Percentiles rank a stretch among this genome's conserved stretches.
Conservation (phyloP, 2,113 vertebrate genomes). For the Gadus chalcogrammus region DNA sequence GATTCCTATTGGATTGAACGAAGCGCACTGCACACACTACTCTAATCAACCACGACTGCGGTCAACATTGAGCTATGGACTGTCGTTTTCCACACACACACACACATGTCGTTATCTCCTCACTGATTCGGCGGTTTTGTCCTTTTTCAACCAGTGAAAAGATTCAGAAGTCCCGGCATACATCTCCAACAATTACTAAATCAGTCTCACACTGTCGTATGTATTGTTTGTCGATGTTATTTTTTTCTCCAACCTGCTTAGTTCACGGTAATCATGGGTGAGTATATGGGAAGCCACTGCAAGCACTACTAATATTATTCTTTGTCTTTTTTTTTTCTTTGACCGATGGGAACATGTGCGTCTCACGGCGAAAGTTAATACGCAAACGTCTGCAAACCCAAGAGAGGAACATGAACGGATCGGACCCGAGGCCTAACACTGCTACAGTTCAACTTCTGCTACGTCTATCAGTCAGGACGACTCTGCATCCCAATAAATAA, state of each 20-base stretch:
- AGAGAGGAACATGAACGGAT: not conserved
- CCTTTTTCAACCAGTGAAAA: constrained; percentile 40
- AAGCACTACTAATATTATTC: not conserved
- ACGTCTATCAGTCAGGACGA: not conserved
- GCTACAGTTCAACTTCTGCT: not conserved
- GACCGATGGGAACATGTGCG: not conserved
- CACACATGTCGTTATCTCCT: no score
- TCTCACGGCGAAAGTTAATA: not conserved
- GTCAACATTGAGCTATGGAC: constrained; percentile 39
- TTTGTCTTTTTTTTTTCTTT: not conserved
- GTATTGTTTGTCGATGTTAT: constrained; percentile 23
- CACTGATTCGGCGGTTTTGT: not conserved
- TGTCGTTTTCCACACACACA: constrained; percentile 48
- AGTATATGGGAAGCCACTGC: not conserved
- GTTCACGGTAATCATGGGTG: not conserved
- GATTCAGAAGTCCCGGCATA: constrained; percentile 48
- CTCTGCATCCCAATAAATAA: not conserved
- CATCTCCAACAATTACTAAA: constrained; percentile 39
- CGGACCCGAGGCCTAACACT: not conserved
- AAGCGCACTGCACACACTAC: constrained; percentile 62
- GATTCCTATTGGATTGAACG: constrained; percentile 49
- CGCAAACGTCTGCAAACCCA: not conserved
- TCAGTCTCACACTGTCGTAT: constrained; percentile 16
- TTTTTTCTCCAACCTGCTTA: not conserved
- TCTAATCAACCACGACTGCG: constrained; percentile 60